These are phyloP conservation scores for Drosophila affinis DNA, from an alignment of 2,888 invertebrate genomes.

Conservation along the genomic window DNA sequence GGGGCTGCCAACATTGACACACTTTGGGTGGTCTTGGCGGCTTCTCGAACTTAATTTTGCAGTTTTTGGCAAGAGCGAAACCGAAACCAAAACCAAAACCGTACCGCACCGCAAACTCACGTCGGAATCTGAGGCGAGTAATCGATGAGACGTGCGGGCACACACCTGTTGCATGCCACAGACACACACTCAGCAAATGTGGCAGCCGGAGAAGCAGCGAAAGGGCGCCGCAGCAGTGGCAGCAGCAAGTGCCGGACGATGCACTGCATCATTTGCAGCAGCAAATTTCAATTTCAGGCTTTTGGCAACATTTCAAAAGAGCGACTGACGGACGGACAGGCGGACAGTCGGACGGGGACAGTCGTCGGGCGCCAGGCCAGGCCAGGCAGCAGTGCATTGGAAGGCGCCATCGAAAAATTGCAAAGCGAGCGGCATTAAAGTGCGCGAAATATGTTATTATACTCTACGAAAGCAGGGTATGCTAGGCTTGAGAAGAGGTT, in stretches of 20 bases:
- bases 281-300: slow-evolving; percentile 73
- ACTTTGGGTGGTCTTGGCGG: slow-evolving; percentile 77
- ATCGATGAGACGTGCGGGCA: slow-evolving; percentile 74
- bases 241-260: slow-evolving; percentile 38
- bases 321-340: slow-evolving; percentile 10
- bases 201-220: slow-evolving; percentile 36
- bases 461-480: neutral
- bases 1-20: slow-evolving; percentile 72
- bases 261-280: slow-evolving; percentile 68
- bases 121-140: slow-evolving; percentile 52
- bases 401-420: slow-evolving; percentile 61
- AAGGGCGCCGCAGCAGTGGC: slow-evolving; percentile 47
- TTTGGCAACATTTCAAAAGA: slow-evolving; percentile 73
- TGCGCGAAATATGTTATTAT: slow-evolving; percentile 52
- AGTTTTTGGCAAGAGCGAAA: slow-evolving; percentile 39
- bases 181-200: neutral
- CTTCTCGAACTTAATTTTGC: slow-evolving; percentile 51
- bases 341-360: slow-evolving; percentile 15
- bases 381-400: slow-evolving; percentile 45
- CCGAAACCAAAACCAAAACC: slow-evolving; percentile 12
- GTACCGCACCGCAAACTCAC: no score
- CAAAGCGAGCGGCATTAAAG: slow-evolving; percentile 69
- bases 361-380: slow-evolving; percentile 53
- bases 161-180: slow-evolving; percentile 57
- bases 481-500: neutral